Base-by-base conservation (phyloP, 2,888 invertebrate species). In the Chymomyza fuscimana region DNA sequence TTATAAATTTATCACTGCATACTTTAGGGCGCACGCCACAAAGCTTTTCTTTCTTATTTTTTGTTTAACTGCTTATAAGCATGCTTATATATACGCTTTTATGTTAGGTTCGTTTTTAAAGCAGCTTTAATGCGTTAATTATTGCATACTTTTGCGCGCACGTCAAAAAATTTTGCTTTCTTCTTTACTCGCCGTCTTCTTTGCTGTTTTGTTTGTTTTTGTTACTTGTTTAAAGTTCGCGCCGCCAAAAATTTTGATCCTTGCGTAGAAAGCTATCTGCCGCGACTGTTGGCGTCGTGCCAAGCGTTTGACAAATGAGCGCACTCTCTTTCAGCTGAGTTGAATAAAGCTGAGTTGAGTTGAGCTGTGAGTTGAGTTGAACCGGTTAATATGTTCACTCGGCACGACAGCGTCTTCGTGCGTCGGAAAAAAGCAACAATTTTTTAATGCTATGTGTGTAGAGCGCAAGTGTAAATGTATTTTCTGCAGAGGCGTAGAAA, bases 211-310 rank as follows among this genome's bases (percentile, higher is more conserved):
- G 16, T 63, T 19, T 22, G 16, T 36, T n/a, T 29, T 52, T 29
- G 19, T 51, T 15, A 22, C 25, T 19, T n/a, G 36, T 61, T 58
- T 64, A 16, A 50, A 56, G 32, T 56, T 22, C 12, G 67, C 70
- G 73, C 69, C 77, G 71, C 52, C 19, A 68, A 72, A 40, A 19
- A 29, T 46, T 79, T 75, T 63, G 81, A 83, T 88, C 89, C 89
- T 86, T 80, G 77, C 87, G 80, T 82, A 74, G 78, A 80, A 80
- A 89, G 84, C 84, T 82, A 74, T 76, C 71, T 72, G 77, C 74
- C 78, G 81, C 87, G 81, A 89, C 89, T 89, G 80, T 77, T 75
- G 77, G 65, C 73, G 54, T 22, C 12, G 2, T 25, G 58, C 58
- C 58, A 22, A 19, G 9, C 25, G 12, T 58, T 58, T 58, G 25